phyloP scores from a whole-genome alignment of 2,797 vertebrate species.

The Chromobotia macracanthus region DNA sequence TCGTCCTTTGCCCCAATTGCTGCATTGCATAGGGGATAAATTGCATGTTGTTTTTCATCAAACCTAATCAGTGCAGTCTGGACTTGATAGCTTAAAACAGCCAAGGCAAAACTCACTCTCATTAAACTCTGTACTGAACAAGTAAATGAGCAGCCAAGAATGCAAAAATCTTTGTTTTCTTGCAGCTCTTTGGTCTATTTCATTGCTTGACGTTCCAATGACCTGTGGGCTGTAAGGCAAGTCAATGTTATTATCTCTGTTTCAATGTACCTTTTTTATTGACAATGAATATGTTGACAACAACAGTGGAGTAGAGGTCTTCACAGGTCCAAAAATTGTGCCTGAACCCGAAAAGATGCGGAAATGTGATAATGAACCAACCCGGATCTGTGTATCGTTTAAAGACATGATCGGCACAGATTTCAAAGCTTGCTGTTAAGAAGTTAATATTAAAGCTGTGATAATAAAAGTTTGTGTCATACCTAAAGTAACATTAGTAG shows the following conservation, averaged over 20 bases:
- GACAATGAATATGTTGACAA: background rate
- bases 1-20: background rate
- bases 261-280: no score
- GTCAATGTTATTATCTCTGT: background rate
- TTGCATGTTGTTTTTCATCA: constrained; percentile 15
- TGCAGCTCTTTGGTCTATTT: background rate
- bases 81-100: constrained; percentile 25
- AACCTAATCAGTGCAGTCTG: constrained; percentile 27
- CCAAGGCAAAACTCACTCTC: background rate
- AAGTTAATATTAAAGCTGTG: no score
- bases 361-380: no score
- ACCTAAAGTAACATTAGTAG: no score
- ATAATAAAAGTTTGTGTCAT: no score
- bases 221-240: background rate
- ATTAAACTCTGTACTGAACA: background rate
- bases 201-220: background rate
- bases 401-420: no score
- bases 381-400: no score
- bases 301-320: no score
- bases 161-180: background rate
- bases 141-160: background rate
- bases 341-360: no score
- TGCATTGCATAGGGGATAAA: constrained; percentile 1
- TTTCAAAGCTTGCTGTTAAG: no score
- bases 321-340: no score